Percentiles rank a stretch among this genome's conserved stretches.
These are phyloP conservation scores for Athalia cordata DNA, from an alignment of 2,888 invertebrate genomes.

Conservation along the genomic window DNA sequence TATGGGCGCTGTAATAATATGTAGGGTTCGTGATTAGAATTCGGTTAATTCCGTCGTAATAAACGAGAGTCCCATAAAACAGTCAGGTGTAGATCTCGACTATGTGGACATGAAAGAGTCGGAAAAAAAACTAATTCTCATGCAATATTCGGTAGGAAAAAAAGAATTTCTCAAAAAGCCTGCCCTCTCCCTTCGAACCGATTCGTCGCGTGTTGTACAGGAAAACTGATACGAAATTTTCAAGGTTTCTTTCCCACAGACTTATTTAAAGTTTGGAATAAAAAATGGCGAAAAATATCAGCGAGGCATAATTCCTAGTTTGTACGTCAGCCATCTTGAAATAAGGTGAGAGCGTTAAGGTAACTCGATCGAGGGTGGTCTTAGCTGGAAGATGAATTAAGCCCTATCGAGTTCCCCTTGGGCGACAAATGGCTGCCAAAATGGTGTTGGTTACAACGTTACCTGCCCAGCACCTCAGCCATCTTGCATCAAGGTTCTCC, in stretches of 20 bases:
- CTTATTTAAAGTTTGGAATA: neutral
- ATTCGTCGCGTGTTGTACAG: no score
- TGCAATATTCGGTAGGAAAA: no score
- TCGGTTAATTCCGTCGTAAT: conserved; percentile 15
- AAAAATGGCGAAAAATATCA: conserved; percentile 31
- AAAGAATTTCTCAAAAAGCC: no score
- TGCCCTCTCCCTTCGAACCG: no score
- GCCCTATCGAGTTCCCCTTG: conserved; percentile 70
- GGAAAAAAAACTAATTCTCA: neutral
- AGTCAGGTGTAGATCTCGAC: neutral
- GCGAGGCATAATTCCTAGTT: neutral
- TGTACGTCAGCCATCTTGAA: conserved; percentile 27
- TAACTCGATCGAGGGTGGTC: conserved; percentile 73
- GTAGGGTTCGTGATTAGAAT: conserved; percentile 34
- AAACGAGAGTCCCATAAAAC: neutral
- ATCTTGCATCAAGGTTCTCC: conserved; percentile 62
- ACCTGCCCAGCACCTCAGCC: conserved; percentile 56
- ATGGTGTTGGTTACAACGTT: conserved; percentile 70
- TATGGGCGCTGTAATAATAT: neutral
- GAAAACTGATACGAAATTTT: no score
- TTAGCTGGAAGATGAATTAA: conserved; percentile 68
- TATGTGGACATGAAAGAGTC: neutral
- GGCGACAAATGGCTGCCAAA: conserved; percentile 69
- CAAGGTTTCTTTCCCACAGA: no score
- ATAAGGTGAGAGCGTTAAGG: conserved; percentile 61